A percentile compares a stretch with the other conserved stretches of the same genome.
Conservation (phyloP, 2,797 vertebrate species). For the Peromyscus aztecus region DNA sequence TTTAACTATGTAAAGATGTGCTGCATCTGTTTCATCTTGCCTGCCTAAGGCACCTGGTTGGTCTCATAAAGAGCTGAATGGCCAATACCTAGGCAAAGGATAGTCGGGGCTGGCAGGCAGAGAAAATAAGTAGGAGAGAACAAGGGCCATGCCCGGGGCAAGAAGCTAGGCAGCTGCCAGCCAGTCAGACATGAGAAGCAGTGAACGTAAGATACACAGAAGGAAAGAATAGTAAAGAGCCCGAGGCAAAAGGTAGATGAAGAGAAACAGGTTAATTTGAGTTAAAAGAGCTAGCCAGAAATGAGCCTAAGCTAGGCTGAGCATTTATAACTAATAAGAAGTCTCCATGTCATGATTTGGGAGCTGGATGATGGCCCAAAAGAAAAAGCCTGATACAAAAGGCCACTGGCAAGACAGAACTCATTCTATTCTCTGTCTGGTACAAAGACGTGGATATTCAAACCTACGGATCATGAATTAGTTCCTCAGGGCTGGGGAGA, state of each 20-base stretch:
- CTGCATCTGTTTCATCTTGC: not conserved
- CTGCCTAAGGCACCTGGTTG: not conserved
- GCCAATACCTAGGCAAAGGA: not conserved
- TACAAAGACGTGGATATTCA: not conserved
- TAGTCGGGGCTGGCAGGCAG: not conserved
- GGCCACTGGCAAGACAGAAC: not conserved
- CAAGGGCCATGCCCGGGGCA: too few species aligned
- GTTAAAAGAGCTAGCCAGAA: not conserved
- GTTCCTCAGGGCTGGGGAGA: not conserved
- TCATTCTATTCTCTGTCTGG: not conserved
- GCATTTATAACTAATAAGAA: not conserved
- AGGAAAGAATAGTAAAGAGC: not conserved
- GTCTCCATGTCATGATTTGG: not conserved
- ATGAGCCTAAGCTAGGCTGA: not conserved
- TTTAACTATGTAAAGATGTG: not conserved
- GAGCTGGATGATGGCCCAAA: not conserved
- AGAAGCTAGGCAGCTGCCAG: not conserved
- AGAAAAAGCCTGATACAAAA: not conserved
- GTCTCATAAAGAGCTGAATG: not conserved
- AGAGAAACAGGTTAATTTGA: not conserved
- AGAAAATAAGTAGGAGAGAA: not conserved
- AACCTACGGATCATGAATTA: too few species aligned
- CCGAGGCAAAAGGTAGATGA: not conserved
- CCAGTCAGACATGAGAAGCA: not conserved
- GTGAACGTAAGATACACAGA: not conserved